phyloP scores from a whole-genome alignment of 2,113 vertebrate genomes.

The Elgaria multicarinata region DNA sequence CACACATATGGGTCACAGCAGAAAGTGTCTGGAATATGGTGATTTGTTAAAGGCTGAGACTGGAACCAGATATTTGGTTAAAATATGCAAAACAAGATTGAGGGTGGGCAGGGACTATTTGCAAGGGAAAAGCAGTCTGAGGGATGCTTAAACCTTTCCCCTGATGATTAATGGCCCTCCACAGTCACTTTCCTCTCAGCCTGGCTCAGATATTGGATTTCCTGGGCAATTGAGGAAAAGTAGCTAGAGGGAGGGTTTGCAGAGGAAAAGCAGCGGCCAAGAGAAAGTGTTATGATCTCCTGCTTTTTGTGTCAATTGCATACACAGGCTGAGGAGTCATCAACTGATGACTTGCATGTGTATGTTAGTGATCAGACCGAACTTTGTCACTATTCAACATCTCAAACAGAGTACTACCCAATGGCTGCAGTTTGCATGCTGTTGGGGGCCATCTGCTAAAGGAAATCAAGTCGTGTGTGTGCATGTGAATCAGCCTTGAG shows the following conservation, averaged over 20 bases:
- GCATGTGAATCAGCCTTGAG: background rate
- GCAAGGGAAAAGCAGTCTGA: too few species aligned
- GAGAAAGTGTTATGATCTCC: background rate
- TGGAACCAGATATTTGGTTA: too few species aligned
- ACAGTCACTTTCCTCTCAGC: background rate
- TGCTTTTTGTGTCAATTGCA: background rate
- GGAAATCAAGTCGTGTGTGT: background rate
- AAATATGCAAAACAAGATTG: too few species aligned
- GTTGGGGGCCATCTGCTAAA: background rate
- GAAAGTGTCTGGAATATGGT: too few species aligned
- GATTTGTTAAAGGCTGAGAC: too few species aligned
- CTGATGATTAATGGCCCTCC: background rate
- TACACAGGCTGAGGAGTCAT: background rate
- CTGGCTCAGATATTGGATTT: background rate
- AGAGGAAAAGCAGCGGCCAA: background rate
- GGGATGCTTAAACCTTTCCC: background rate
- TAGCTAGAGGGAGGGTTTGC: too few species aligned
- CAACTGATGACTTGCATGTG: background rate
- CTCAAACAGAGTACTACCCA: background rate
- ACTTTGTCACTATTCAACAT: background rate
- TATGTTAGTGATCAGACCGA: background rate
- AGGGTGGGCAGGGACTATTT: too few species aligned
- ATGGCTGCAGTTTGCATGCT: background rate
- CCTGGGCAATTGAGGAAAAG: background rate
- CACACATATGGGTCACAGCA: too few species aligned